phyloP scores from a whole-genome alignment of 1,140 invertebrate genomes.

The Coelopa frigida region DNA sequence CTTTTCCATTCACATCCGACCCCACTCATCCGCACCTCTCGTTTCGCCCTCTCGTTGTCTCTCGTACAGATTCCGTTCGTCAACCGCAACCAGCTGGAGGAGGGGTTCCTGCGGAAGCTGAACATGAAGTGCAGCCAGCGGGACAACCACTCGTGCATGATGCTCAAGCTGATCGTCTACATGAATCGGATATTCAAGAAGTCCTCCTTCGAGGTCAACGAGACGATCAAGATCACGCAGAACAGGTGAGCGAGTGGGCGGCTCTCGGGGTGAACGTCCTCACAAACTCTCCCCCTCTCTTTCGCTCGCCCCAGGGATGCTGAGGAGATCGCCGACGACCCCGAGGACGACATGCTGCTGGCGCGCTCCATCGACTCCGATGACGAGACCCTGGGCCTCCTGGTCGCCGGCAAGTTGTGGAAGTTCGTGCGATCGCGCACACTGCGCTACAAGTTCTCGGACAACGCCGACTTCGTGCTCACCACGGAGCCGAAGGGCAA shows the following conservation, averaged over 20 bases:
- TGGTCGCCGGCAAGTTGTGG: slow-evolving; percentile 66
- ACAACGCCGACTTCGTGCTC: slow-evolving; percentile 68
- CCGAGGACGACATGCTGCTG: slow-evolving; percentile 36
- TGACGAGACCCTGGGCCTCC: slow-evolving; percentile 60
- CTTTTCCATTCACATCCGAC: too few species aligned
- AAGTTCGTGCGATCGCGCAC: slow-evolving; percentile 64
- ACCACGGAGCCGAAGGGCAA: slow-evolving; percentile 62
- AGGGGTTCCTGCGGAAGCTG: slow-evolving; percentile 61
- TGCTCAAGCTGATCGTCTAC: slow-evolving; percentile 70
- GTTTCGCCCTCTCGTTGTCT: background rate
- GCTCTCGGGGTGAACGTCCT: too few species aligned
- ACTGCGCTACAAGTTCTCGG: slow-evolving; percentile 59
- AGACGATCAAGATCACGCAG: slow-evolving; percentile 68
- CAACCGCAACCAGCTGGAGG: slow-evolving; percentile 50
- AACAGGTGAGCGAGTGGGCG: slow-evolving; percentile 56
- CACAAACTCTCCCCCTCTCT: background rate
- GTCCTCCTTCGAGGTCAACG: slow-evolving; percentile 62
- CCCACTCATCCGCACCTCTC: background rate
- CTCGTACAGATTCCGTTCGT: slow-evolving; percentile 28
- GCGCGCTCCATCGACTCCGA: slow-evolving; percentile 50
- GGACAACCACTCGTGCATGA: slow-evolving; percentile 69
- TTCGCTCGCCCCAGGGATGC: slow-evolving; percentile 22
- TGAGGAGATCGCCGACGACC: slow-evolving; percentile 32
- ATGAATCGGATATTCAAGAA: slow-evolving; percentile 75
- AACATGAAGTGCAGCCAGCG: slow-evolving; percentile 66